Base-by-base conservation (phyloP, 2,797 vertebrate species). In the Thamnophis elegans region DNA sequence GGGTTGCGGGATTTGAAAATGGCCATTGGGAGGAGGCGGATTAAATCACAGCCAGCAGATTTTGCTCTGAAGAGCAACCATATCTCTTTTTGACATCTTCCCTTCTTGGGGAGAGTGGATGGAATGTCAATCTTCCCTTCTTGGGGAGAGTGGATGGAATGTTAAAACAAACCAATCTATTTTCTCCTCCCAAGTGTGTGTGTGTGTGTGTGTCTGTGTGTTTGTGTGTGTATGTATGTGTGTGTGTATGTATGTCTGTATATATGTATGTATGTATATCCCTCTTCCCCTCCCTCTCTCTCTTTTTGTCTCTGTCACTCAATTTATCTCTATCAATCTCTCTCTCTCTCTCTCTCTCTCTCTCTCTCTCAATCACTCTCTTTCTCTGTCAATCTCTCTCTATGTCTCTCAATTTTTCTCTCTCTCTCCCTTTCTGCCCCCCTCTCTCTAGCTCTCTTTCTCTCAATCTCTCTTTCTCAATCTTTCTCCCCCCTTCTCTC, bases 141-240 rank as follows among this genome's bases (percentile, higher is more conserved):
- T 47, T 47, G 47, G 47, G 47, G 47, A 47, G 47, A 47, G 47
- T 47, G 47, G 47, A 47, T 47, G 47, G 47, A 47, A 95, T 96
- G 91, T 96, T 95, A 96, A 97, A 94, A 95, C 96, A 96, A 93
- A 93, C 90, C 94, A 95, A 95, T 94, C 62, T 95, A 94, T 56
- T 91, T 95, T 91, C 94, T 94, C 90, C 95, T 94, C 96, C 53
- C 78, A 94, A 85, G 94, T 68, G 85, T 42, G 42, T 42, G 42
- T 42, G 42, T 42, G 42, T 42, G 2, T 42, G 42, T 42, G 42
- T 42, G 42, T 42, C 42, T 42, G 42, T 42, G 42, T 42, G 42
- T 42, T n/a, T n/a, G n/a, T n/a, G n/a, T n/a, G n/a, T n/a, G n/a
- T n/a, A n/a, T n/a, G n/a, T n/a, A n/a, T n/a, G n/a, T n/a, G n/a